A percentile compares a stretch with the other conserved stretches of the same genome.
These are phyloP conservation scores for Argentina silus DNA, from an alignment of 2,797 vertebrate genomes.

Conservation along the genomic window DNA sequence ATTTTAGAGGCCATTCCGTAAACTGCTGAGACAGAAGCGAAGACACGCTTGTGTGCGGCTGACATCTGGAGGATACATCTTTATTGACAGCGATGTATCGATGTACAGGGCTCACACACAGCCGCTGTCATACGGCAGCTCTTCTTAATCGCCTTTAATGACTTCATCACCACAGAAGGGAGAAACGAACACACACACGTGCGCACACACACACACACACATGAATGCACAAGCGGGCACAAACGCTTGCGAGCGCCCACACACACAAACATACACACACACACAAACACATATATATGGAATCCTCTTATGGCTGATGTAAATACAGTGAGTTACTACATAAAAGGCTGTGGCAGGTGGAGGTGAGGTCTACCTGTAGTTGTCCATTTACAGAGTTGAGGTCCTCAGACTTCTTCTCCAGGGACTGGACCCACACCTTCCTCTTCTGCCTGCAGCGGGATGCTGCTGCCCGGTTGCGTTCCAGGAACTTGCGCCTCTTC, in stretches of 20 bases:
- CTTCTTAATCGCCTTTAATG: constrained; percentile 84
- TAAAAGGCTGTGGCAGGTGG: background rate
- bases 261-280: constrained; percentile 21
- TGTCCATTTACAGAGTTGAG: constrained; percentile 90
- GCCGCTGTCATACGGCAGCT: constrained; percentile 74
- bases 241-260: background rate
- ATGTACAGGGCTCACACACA: constrained; percentile 71
- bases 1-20: constrained; percentile 81
- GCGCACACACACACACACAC: constrained; percentile 26
- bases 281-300: constrained; percentile 23
- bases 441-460: constrained; percentile 96
- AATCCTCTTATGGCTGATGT: background rate
- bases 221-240: constrained; percentile 20
- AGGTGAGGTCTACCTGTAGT: constrained; percentile 83
- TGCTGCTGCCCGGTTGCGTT: constrained; percentile 93
- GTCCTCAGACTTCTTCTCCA: constrained; percentile 96
- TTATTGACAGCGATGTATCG: constrained; percentile 85
- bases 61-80: constrained; percentile 89
- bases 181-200: constrained; percentile 34
- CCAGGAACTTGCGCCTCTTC: constrained; percentile 96
- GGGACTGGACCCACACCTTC: constrained; percentile 97
- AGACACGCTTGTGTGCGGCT: constrained; percentile 82
- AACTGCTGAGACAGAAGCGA: constrained; percentile 80
- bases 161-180: constrained; percentile 79
- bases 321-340: background rate